These are phyloP conservation scores for Apaloderma vittatum DNA, from an alignment of 2,113 vertebrate species.

Conservation along the genomic window DNA sequence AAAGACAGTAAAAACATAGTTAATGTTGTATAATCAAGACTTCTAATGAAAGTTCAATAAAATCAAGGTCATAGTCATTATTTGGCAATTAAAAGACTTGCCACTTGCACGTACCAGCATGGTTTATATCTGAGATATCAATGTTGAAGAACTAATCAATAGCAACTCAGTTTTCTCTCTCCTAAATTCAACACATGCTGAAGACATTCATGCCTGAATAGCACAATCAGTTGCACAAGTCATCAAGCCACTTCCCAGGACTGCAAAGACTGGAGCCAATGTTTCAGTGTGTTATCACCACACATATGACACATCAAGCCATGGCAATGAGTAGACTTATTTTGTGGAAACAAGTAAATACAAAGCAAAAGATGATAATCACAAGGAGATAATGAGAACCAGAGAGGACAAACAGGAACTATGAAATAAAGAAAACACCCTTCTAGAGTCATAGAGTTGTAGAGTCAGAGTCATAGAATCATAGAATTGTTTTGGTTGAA, in stretches of 20 bases:
- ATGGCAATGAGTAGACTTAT: slow-evolving; percentile 40
- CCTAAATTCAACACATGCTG: slow-evolving; percentile 68
- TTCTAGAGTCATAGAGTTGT: no score
- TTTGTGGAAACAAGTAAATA: slow-evolving; percentile 62
- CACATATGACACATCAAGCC: slow-evolving; percentile 36
- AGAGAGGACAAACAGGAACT: not conserved
- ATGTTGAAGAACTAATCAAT: slow-evolving; percentile 57
- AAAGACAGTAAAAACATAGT: not conserved
- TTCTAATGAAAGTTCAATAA: not conserved
- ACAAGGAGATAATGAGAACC: not conserved
- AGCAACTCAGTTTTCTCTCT: slow-evolving; percentile 68
- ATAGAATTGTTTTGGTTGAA: no score
- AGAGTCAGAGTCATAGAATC: no score
- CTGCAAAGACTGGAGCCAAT: slow-evolving; percentile 56
- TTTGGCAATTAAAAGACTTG: slow-evolving; percentile 26
- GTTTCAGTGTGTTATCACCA: slow-evolving; percentile 33
- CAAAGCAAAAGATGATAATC: slow-evolving; percentile 54
- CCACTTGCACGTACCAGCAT: slow-evolving; percentile 17
- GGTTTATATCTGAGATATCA: slow-evolving; percentile 55
- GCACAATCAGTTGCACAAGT: slow-evolving; percentile 72
- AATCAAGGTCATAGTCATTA: slow-evolving; percentile 42
- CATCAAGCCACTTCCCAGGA: slow-evolving; percentile 52
- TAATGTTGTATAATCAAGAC: not conserved
- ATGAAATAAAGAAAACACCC: slow-evolving; percentile 27
- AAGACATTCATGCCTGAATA: slow-evolving; percentile 68